phyloP scores from a whole-genome alignment of 2,797 vertebrate species.

The Lacerta viridis region DNA sequence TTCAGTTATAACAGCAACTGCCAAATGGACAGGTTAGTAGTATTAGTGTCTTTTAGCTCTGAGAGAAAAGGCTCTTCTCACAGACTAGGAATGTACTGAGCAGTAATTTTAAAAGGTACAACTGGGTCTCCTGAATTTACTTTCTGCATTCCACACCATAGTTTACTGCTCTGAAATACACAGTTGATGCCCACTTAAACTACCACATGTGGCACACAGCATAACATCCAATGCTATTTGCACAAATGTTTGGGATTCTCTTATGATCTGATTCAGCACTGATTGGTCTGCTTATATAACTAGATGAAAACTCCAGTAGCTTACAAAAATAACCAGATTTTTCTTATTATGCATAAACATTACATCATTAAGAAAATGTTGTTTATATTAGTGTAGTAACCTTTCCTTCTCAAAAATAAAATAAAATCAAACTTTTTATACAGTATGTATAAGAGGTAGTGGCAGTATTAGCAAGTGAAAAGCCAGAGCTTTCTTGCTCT shows the following conservation, averaged over 20 bases:
- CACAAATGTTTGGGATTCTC: not conserved
- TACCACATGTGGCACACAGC: not conserved
- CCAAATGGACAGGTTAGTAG: conserved; percentile 84
- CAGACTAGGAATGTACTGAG: not conserved
- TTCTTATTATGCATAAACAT: not conserved
- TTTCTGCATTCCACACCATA: not conserved
- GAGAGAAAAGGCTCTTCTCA: not conserved
- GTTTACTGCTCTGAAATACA: not conserved
- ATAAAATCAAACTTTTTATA: not conserved
- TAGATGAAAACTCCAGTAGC: not conserved
- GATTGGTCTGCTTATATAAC: not conserved
- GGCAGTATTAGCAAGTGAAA: too few relatives aligned
- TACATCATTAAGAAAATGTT: not conserved
- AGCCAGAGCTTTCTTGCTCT: too few relatives aligned
- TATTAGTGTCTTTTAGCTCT: not conserved
- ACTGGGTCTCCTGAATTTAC: not conserved
- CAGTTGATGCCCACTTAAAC: not conserved
- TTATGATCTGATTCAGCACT: not conserved
- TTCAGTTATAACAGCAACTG: conserved; percentile 87
- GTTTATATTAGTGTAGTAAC: not conserved
- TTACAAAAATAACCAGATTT: not conserved
- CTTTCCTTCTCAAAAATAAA: not conserved
- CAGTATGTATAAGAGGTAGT: too few relatives aligned
- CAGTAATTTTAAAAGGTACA: not conserved
- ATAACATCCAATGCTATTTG: not conserved